Evolutionary conservation across 2,797 vertebrate genomes (phyloP).

Genomic region (Rhincodon typus): DNA sequence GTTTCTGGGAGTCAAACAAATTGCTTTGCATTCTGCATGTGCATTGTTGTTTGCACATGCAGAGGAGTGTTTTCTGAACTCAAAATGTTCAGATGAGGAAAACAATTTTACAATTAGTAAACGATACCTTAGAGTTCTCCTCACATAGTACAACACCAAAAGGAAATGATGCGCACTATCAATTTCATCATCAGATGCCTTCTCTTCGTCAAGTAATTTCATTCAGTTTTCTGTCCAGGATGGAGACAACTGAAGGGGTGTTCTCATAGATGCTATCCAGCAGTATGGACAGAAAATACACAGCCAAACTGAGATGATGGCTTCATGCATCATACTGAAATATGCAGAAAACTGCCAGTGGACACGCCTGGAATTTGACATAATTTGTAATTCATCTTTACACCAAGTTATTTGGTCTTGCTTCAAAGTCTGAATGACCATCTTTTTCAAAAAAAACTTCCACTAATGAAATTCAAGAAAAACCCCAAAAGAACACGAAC

Average conservation of each 20-base stretch:
- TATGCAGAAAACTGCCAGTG: background rate
- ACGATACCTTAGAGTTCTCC: background rate
- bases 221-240: background rate
- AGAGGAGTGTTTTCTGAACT: background rate
- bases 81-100: background rate
- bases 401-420: background rate
- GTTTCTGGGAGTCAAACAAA: background rate
- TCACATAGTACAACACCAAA: background rate
- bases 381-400: background rate
- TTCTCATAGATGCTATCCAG: background rate
- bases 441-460: background rate
- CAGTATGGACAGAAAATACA: slow-evolving; percentile 2
- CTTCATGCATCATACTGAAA: slow-evolving; percentile 26
- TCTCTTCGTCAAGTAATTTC: background rate
- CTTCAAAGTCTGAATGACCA: background rate
- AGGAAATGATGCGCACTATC: background rate
- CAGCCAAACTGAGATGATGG: background rate
- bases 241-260: background rate
- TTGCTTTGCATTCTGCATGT: background rate
- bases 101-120: background rate
- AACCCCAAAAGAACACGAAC: background rate
- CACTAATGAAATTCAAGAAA: background rate
- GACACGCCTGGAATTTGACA: background rate
- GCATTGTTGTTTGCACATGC: background rate
- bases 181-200: background rate